Evolutionary conservation across 2,888 invertebrate species (phyloP), one percentile per base, ranked within the genome.

Genomic region (Lamellibrachia columna): DNA sequence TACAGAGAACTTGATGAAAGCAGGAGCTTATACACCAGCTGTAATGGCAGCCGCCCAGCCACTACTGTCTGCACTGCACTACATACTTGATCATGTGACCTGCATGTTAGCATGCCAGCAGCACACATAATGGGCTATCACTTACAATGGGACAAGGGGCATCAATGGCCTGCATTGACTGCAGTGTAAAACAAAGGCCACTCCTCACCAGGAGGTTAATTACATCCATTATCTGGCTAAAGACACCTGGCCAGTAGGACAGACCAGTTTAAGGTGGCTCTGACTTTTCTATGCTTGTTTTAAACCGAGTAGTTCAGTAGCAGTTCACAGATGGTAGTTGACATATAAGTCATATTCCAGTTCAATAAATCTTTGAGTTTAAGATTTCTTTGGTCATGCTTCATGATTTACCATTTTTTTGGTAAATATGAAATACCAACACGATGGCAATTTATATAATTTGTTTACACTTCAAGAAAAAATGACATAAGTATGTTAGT

Each of bases 51-150:
- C 15, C 75, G n/a, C 75, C 75, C 15, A 22, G 75, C 75, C 75
- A 22, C 75, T 75, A 75, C 40, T 40, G 75, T 75, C 58, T 58
- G 58, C 4, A 3, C 75, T 75, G 75, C n/a, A 75, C 75, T 75
- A n/a, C 75, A 22, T 2, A 22, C 22, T 75, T 40, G 75, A 15
- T 75, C 75, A 75, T 75, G 75, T 75, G 75, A 75, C 75, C 75
- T 75, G 75, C 75, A 3, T n/a, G n/a, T n/a, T 75, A 40, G 75
- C 75, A 75, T 75, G 75, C 75, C 75, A 75, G 75, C 75, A 75
- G 75, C 75, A 75, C 75, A 75, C 75, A 75, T 75, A 75, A 75
- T 75, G 75, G 75, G 75, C 75, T 75, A 75, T 75, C 75, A 75
- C 75, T 75, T 75, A 75, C 75, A 75, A 75, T 75, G 75, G 75